Evolutionary conservation across 2,888 invertebrate species (phyloP).

Genomic region (Acanthosepion lycidas): DNA sequence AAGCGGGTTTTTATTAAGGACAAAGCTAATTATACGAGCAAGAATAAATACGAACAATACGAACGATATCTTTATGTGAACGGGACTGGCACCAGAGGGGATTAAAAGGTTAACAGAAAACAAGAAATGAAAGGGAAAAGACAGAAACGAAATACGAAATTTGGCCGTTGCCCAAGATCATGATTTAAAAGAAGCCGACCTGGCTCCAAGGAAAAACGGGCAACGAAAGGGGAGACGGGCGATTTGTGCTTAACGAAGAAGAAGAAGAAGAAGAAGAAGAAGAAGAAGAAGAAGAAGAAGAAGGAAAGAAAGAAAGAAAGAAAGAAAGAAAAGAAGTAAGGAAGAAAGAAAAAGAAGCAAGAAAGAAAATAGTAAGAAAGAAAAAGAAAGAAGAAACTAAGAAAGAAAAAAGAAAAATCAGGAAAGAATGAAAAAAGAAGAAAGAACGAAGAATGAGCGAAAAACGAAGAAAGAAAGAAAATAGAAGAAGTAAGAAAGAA

Average conservation of each 20-base stretch:
- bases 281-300: too few species aligned
- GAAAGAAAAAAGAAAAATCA: neutral
- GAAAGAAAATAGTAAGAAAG: neutral
- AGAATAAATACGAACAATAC: neutral
- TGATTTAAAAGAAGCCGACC: slow-evolving; percentile 18
- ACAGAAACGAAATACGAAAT: slow-evolving; percentile 1
- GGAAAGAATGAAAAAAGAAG: neutral
- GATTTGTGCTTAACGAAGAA: neutral
- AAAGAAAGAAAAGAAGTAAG: too few species aligned
- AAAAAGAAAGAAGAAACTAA: neutral
- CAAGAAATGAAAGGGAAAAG: neutral
- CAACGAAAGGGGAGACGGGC: neutral
- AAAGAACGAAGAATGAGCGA: neutral
- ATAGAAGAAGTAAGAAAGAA: too few species aligned
- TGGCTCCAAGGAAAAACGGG: neutral
- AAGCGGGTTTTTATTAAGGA: neutral
- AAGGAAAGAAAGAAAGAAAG: too few species aligned
- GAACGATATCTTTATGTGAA: neutral
- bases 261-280: neutral
- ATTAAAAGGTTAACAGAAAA: neutral
- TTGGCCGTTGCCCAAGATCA: neutral
- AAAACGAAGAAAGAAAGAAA: neutral
- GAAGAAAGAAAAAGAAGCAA: neutral
- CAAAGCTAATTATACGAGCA: neutral
- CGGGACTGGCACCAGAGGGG: neutral